phyloP scores from a whole-genome alignment of 2,797 vertebrate genomes.

The Peromyscus nudipes region DNA sequence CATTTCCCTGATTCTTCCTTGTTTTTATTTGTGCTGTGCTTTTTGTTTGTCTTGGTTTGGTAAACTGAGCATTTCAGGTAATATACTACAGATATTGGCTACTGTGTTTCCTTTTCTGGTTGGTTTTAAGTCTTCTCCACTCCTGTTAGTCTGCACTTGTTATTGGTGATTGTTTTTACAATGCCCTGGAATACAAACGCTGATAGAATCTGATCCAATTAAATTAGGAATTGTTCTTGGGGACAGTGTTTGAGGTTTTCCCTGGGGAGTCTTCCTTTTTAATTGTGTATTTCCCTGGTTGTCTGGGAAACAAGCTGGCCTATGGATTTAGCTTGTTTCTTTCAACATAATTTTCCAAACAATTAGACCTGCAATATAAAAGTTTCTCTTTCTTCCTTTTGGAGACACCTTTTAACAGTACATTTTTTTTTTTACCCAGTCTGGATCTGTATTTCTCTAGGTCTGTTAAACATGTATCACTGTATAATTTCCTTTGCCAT shows the following conservation, averaged over 20 bases:
- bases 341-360: not conserved
- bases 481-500: not conserved
- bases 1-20: not conserved
- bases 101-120: not conserved
- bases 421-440: not conserved
- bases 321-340: constrained; percentile 39
- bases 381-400: constrained; percentile 13
- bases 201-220: not conserved
- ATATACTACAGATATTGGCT: not conserved
- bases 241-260: not conserved
- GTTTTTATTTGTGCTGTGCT: not conserved
- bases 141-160: not conserved
- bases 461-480: not conserved
- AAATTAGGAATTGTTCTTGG: not conserved
- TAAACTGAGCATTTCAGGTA: not conserved
- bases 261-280: not conserved
- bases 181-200: not conserved
- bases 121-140: not conserved
- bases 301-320: not conserved
- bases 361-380: not conserved
- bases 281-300: not conserved
- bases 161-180: not conserved
- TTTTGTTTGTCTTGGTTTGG: not conserved
- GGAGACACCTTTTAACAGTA: not conserved
- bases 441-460: not conserved